Evolutionary conservation across 64 coral and sea anemone genomes (phyloP).

Genomic region (Actinia equina): DNA sequence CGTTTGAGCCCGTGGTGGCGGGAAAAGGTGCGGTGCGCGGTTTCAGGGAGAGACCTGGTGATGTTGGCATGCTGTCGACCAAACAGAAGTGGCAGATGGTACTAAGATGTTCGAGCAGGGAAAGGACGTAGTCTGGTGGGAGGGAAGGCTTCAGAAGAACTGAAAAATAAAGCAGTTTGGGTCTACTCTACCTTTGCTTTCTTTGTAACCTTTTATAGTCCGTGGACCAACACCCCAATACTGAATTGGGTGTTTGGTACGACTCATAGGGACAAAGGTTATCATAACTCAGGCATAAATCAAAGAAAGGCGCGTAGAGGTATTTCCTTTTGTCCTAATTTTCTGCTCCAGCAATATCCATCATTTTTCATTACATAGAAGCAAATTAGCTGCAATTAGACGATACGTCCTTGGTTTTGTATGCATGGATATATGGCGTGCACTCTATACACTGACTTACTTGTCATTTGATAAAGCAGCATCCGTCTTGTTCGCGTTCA

Average conservation of each 20-base stretch:
- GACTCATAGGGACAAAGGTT: too few species aligned
- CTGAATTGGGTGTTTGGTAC: too few species aligned
- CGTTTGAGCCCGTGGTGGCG: constrained; percentile 18
- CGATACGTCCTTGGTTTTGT: too few species aligned
- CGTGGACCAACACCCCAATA: too few species aligned
- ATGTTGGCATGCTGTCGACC: constrained; percentile 60
- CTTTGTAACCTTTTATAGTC: background rate
- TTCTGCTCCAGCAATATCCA: too few species aligned
- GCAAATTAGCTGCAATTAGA: too few species aligned
- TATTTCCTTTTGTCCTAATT: too few species aligned
- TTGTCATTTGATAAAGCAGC: background rate
- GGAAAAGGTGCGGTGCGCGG: constrained; percentile 64
- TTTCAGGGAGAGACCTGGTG: constrained; percentile 84
- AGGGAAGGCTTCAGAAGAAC: constrained; percentile 24
- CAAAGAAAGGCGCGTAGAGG: too few species aligned
- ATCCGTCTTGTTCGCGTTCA: background rate
- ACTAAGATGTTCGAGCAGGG: constrained; percentile 66
- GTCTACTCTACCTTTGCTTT: background rate
- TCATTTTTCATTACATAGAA: too few species aligned
- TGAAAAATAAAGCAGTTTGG: background rate
- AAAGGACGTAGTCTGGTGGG: constrained; percentile 84
- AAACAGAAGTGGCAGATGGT: constrained; percentile 95
- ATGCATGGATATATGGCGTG: too few species aligned
- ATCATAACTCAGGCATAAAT: too few species aligned
- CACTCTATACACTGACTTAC: background rate